A percentile compares a stretch with the other conserved stretches of the same genome.
Evolutionary conservation across 2,888 invertebrate species (phyloP).

Genomic region (Gortyna flavago): DNA sequence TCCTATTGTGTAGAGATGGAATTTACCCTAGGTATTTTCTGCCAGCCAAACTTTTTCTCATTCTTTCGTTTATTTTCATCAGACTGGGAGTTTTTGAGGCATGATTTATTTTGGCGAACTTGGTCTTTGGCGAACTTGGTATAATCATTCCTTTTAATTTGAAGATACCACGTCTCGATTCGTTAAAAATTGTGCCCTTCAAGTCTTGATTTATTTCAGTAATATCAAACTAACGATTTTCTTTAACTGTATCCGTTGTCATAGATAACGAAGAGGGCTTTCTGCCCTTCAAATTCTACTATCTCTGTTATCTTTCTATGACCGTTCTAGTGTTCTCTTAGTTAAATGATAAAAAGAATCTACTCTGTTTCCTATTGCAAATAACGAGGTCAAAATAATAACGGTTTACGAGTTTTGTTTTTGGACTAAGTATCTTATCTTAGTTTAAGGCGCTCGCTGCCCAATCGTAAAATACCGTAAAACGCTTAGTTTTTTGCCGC

Average conservation of each 20-base stretch:
- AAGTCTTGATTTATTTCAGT: background rate
- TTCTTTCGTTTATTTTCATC: background rate
- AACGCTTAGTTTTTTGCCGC: too few species aligned
- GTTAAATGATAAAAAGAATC: slow-evolving; percentile 7
- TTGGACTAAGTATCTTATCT: background rate
- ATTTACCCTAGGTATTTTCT: too few species aligned
- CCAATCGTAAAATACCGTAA: too few species aligned
- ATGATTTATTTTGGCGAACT: background rate
- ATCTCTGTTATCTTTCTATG: slow-evolving; percentile 38
- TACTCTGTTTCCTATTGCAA: background rate
- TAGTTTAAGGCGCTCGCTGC: background rate
- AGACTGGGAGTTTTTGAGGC: too few species aligned
- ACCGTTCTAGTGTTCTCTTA: background rate
- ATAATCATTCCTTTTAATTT: background rate
- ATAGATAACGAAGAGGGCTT: slow-evolving; percentile 5
- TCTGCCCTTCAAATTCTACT: slow-evolving; percentile 23
- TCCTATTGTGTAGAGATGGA: background rate
- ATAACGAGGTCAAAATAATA: background rate
- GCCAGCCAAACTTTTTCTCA: background rate
- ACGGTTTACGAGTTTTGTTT: background rate
- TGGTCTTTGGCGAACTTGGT: background rate
- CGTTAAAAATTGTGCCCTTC: background rate
- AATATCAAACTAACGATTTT: slow-evolving; percentile 12
- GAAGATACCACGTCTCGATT: background rate
- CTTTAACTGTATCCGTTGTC: slow-evolving; percentile 2